Evolutionary conservation across 1,140 invertebrate species (phyloP).

Genomic region (Dryas iulia): DNA sequence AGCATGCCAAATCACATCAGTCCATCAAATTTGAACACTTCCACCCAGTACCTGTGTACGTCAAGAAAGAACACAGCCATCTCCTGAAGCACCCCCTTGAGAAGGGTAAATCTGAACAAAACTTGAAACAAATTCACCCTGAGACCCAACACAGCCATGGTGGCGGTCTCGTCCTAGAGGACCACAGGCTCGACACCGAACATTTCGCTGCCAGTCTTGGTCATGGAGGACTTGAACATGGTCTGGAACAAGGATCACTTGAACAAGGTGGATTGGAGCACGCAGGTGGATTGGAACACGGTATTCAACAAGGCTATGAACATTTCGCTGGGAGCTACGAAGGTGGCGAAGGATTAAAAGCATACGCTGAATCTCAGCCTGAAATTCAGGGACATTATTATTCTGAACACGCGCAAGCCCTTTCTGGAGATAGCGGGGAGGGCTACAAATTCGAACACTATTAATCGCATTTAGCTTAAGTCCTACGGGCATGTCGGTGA

Average conservation of each 20-base stretch:
- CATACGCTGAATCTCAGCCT: slow-evolving; percentile 54
- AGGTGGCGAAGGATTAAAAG: slow-evolving; percentile 63
- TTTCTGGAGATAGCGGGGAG: slow-evolving; percentile 57
- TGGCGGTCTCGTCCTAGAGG: slow-evolving; percentile 81
- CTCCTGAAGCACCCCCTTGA: slow-evolving; percentile 82
- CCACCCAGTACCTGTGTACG: slow-evolving; percentile 83
- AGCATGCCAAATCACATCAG: slow-evolving; percentile 84
- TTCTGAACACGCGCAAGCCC: slow-evolving; percentile 52
- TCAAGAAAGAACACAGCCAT: slow-evolving; percentile 84
- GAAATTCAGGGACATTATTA: slow-evolving; percentile 56
- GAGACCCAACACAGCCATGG: slow-evolving; percentile 81
- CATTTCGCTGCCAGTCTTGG: slow-evolving; percentile 68
- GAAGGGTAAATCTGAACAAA: slow-evolving; percentile 81
- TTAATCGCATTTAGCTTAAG: slow-evolving; percentile 51
- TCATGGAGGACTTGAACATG: slow-evolving; percentile 53
- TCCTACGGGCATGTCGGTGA: slow-evolving; percentile 42
- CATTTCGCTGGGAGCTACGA: slow-evolving; percentile 56
- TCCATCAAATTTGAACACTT: slow-evolving; percentile 84
- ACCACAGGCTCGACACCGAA: slow-evolving; percentile 80
- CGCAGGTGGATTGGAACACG: slow-evolving; percentile 44
- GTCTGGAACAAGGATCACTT: slow-evolving; percentile 54
- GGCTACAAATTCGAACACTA: slow-evolving; percentile 66
- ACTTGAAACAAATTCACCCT: slow-evolving; percentile 81
- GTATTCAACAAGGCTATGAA: slow-evolving; percentile 39
- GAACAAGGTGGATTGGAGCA: slow-evolving; percentile 57